Evolutionary conservation across 2,113 vertebrate genomes (phyloP).

Genomic region (Saiga tatarica): DNA sequence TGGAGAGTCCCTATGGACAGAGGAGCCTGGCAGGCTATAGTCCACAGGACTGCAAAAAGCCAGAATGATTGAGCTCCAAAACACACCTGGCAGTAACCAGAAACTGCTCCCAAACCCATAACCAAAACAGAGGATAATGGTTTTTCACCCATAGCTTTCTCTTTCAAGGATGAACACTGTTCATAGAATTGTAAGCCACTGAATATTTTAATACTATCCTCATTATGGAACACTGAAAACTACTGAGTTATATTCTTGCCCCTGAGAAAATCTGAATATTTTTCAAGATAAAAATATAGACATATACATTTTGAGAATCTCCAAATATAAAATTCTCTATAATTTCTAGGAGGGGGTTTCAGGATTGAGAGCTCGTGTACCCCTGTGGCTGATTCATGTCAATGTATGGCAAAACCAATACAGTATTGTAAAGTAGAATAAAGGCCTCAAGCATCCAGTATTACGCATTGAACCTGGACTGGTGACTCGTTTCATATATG

Average conservation of each 20-base stretch:
- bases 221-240: neutral
- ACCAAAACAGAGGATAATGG: neutral
- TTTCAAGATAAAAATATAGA: neutral
- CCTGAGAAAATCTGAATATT: neutral
- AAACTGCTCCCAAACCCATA: neutral
- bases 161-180: neutral
- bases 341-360: neutral
- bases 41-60: neutral
- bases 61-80: fast-evolving
- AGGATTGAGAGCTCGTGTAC: no score
- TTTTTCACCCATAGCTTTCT: neutral
- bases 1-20: neutral
- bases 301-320: neutral
- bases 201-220: neutral
- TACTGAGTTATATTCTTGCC: neutral
- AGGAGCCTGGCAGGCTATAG: neutral
- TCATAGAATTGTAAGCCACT: neutral
- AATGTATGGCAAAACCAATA: no score
- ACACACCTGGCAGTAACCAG: neutral
- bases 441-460: no score
- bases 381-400: no score
- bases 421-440: no score
- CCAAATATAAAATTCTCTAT: neutral
- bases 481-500: no score
- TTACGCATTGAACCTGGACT: no score